Evolutionary conservation across 1,140 invertebrate species (phyloP), one percentile per base, ranked within the genome.

Genomic region (Drosophila sturtevanti): DNA sequence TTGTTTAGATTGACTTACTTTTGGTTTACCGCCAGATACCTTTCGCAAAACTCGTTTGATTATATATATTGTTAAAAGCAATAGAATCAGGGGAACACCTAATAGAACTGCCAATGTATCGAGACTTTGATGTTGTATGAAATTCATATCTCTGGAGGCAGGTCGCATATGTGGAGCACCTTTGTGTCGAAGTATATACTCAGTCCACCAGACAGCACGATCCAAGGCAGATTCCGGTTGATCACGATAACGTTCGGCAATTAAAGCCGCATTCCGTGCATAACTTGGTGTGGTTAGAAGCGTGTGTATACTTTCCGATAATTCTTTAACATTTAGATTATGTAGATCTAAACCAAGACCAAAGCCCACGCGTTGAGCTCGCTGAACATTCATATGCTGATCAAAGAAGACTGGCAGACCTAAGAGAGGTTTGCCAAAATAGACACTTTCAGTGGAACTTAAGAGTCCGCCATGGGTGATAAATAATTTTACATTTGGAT

Each of bases 401-500:
- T 96, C 95, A 18, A 92, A 93, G 60, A 95, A 93, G 14, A 95
- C 91, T 6, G 96, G 96, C 64, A 96, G 92, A 1, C 94, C 95
- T 31, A 96, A 91, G 4, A 96, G 93, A 1, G 96, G 96, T n/a
- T 95, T 94, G 67, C 94, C 94, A 75, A 95, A 94, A 90, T 94
- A 94, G 0, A 96, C 85, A 5, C 95, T 94, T 91, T 97, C 96
- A 62, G 94, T 94, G 9, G 94, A 92, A 64, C 95, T 95, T 14
- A 95, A 92, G 16, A 95, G 79, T 4, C 96, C 96, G 14, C 95
- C 95, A 70, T 96, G 95, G 0, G 95, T 95, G 14, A 97, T 94
- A 71, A 97, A 96, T 0, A 93, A 92, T 77, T 93, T 94, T 0
- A 95, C 92, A 73, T 96, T 96, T 0, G 93, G 92, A 92, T 96